Base-by-base conservation (phyloP, 2,113 vertebrate genomes). In the Prinia subflava region DNA sequence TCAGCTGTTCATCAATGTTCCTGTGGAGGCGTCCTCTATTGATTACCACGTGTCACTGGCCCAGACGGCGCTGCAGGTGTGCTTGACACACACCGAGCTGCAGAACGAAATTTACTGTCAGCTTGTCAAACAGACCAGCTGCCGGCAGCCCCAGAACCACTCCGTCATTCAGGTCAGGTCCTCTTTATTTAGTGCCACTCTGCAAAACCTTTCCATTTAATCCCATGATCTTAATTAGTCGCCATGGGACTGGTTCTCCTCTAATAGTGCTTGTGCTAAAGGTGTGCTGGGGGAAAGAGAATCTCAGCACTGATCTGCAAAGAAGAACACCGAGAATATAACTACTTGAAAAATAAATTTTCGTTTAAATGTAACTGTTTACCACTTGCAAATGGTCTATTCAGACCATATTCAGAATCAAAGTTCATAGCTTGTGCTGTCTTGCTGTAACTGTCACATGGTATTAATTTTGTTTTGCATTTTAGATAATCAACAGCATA, bases 71-170 rank as follows among this genome's bases (percentile, higher is more conserved):
- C 92, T 99, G 93, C 98, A 99, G 90, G 98, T 99, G 93, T 99
- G 99, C 96, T 96, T 99, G 94, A 98, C 98, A 7, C 99, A 99
- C 68, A 97, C 97, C 1, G 98, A 99, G 96, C 97, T 99, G 89
- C 99, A 99, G 97, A 99, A 99, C 60, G 98, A 99, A 94, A 98
- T 99, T 91, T 99, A 98, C 94, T 99, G 99, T 93, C 99, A 99
- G 95, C 98, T 99, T 25, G 98, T 99, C 89, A 99, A 98, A 89
- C 99, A 99, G 96, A 99, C 98, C 57, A 98, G 97, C 95, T 94
- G 96, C 57, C 94, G 98, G 55, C 98, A 98, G 2, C 98, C 97
- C 15, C 98, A 98, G 97, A 98, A 98, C 96, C 98, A 98, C 94
- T 98, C 99, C 47, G 97, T 99, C 76, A 98, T 98, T 47, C 98